Evolutionary conservation across 1,140 invertebrate genomes (phyloP), one percentile per base, ranked within the genome.

Genomic region (Uloborus diversus): DNA sequence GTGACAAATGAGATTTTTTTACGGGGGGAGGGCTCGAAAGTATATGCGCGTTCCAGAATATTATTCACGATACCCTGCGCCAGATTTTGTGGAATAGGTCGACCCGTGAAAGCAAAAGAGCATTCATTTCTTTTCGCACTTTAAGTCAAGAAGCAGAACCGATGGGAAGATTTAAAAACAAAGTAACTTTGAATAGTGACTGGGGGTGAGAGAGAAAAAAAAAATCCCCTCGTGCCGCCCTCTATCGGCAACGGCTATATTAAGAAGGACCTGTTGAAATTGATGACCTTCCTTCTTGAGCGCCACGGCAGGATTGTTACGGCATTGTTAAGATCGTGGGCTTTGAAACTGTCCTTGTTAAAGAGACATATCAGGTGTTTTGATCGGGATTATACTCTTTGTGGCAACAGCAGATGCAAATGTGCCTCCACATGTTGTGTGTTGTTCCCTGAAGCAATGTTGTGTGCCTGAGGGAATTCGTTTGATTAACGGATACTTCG

Each of bases 241-340:
- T 62, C 71, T 75, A 51, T n/a, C 59, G 71, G 37, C 30, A 64
- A 61, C 27, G 35, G 25, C 71, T 75, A 75, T 75, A 75, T 75
- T 75, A 75, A 33, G 71, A 64, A 64, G 42, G 64, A 75, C 69
- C 71, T 75, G 71, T 64, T 75, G 35, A 64, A 75, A 75, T 75
- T 57, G 71, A 75, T 75, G 71, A 75, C 59, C 70, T 73, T 73
- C 70, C 33, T 56, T 57, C n/a, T n/a, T n/a, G n/a, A n/a, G n/a
- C n/a, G n/a, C n/a, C n/a, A n/a, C n/a, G n/a, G n/a, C n/a, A n/a
- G n/a, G n/a, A n/a, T n/a, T n/a, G n/a, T n/a, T n/a, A n/a, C n/a
- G n/a, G n/a, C n/a, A n/a, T 73, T 73, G 32, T 56, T 37, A 61
- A 57, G 57, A 69, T 57, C 25, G 53, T n/a, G n/a, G 27, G 23